phyloP scores from a whole-genome alignment of 2,797 vertebrate genomes.

The Sarcophilus harrisii region DNA sequence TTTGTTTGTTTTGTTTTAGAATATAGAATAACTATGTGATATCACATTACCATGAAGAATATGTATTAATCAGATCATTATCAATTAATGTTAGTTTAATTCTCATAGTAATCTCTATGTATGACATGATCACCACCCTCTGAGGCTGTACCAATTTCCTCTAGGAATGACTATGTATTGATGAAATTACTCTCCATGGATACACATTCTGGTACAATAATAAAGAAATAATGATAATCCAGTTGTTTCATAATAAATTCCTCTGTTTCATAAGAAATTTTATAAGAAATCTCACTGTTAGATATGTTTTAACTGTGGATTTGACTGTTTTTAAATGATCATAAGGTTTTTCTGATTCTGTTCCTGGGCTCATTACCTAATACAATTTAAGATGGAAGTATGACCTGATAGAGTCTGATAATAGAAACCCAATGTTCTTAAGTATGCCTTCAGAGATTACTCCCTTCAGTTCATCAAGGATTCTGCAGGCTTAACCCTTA shows the following conservation, averaged over 20 bases:
- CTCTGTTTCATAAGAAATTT: conserved; percentile 54
- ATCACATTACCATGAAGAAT: not conserved
- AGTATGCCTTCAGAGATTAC: conserved; percentile 56
- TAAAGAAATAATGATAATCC: conserved; percentile 31
- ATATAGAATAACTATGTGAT: not conserved
- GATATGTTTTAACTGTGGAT: conserved; percentile 37
- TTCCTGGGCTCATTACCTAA: conserved; percentile 65
- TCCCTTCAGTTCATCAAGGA: conserved; percentile 58
- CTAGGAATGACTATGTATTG: conserved; percentile 42
- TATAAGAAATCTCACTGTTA: conserved; percentile 37
- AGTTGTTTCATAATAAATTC: too few species aligned
- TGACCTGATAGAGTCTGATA: conserved; percentile 56
- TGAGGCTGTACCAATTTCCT: conserved; percentile 31
- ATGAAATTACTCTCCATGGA: conserved; percentile 33
- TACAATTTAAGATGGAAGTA: conserved; percentile 60
- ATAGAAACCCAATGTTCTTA: conserved; percentile 60
- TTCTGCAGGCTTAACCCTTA: conserved; percentile 64
- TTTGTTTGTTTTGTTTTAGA: not conserved
- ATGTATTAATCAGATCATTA: not conserved
- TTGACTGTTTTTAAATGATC: conserved; percentile 60
- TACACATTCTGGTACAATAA: conserved; percentile 29
- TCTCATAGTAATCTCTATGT: not conserved
- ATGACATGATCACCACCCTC: conserved; percentile 16
- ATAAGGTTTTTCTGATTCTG: conserved; percentile 53
- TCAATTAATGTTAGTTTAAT: conserved; percentile 28